Conservation (phyloP, 2,113 vertebrate species). For the Cochlearius cochlearius region DNA sequence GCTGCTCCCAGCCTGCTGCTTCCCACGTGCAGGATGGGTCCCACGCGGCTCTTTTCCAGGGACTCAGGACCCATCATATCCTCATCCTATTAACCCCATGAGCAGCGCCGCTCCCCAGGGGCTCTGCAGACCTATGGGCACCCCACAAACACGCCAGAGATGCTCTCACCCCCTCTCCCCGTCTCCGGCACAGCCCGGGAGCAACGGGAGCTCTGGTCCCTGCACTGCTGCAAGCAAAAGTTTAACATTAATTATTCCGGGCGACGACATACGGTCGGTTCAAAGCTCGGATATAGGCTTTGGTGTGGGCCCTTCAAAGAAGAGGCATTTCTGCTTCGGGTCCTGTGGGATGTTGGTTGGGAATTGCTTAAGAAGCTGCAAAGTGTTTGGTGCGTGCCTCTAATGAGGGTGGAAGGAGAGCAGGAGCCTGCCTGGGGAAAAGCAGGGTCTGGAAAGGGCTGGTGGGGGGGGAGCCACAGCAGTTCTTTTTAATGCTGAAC, state of each 20-base stretch:
- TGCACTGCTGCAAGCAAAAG: neutral
- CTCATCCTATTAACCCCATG: neutral
- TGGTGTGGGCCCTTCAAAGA: conserved; percentile 44
- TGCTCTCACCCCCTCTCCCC: neutral
- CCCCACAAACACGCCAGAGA: accelerated
- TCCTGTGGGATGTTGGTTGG: neutral
- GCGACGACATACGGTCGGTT: neutral
- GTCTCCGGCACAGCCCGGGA: neutral
- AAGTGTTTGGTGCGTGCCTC: accelerated
- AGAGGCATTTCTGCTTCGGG: neutral
- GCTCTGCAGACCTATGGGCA: neutral
- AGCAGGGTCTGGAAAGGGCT: neutral
- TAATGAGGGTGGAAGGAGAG: neutral
- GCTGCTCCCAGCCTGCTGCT: neutral
- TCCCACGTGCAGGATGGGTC: neutral
- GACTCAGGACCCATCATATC: neutral
- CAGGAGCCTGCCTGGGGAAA: neutral
- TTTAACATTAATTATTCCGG: neutral
- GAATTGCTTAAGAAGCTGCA: neutral
- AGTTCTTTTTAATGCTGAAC: neutral
- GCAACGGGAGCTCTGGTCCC: neutral
- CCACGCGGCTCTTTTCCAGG: neutral
- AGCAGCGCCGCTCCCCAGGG: neutral
- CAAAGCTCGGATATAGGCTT: neutral
- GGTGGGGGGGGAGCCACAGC: accelerated